Evolutionary conservation across 2,888 invertebrate species (phyloP), one percentile per base, ranked within the genome.

Genomic region (Xylota sylvarum): DNA sequence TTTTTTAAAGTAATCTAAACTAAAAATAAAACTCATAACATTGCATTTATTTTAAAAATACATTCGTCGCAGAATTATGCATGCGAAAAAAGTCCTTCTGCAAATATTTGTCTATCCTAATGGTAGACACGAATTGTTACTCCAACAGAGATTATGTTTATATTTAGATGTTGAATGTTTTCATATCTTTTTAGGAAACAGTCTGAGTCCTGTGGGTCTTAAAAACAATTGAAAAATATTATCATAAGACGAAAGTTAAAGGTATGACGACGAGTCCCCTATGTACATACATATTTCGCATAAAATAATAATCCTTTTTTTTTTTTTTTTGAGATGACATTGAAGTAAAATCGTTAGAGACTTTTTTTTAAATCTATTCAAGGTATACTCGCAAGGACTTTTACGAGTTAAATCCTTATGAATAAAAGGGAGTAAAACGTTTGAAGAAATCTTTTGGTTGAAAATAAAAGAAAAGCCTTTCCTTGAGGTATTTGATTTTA

Each of bases 31-130:
- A 5, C 9, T n/a, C 7, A 2, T 17, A 0, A 3, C 46, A 46
- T 46, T 55, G 52, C 52, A 30, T n/a, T 52, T 23, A 27, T 52
- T 52, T 10, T 27, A 27, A 50, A 50, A 50, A 50, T n/a, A n/a
- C n/a, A n/a, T 27, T 10, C n/a, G 9, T 10, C 2, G 12, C 3
- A n/a, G 30, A 55, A 30, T 55, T 30, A 55, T 55, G 52, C 52
- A 55, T 55, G 30, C 30, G 3, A 52, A 52, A n/a, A 30, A 55
- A 14, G 19, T 55, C 30, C n/a, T 55, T 30, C 30, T 55, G 5
- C 27, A 55, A 55, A 55, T 55, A 55, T 55, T 55, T 55, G 27
- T 14, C 7, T 6, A 55, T 55, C 52, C 30, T 55, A 55, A 55
- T 55, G 23, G 52, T 5, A 55, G 52, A 55, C 30, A 52, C 5